Base-by-base conservation (phyloP, 2,797 vertebrate genomes). In the Sphaeramia orbicularis region DNA sequence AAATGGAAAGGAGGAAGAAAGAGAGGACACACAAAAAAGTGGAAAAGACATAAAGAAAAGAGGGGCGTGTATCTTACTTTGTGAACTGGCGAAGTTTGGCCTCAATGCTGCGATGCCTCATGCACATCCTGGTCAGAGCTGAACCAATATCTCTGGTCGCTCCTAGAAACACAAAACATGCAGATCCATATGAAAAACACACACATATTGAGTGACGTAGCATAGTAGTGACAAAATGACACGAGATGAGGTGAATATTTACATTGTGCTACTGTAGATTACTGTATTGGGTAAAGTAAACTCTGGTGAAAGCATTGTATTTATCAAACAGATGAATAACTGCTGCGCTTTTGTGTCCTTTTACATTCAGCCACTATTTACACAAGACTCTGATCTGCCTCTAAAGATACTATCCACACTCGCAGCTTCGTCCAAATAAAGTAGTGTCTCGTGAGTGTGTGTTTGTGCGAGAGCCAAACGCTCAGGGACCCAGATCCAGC, bases 21-120 rank as follows among this genome's bases (percentile, higher is more conserved):
- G 44, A 30, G 15, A 11, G 11, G 11, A 18, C 37, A 56, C 2
- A 50, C 30, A 4, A 14, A 4, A 14, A 21, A 10, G 10, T 21
- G 24, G 27, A 35, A 13, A 53, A 15, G 43, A 24, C 38, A 42
- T 15, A 8, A 10, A 27, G 3, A 15, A 14, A 12, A 4, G 14
- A n/a, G 36, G 30, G 55, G 47, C 6, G 0, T 11, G 10, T 3
- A 3, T 71, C 96, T 93, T 91, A 99, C 97, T 97, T 98, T 84
- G 97, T 98, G 92, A 98, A 99, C 87, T 99, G 96, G 42, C 97
- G 95, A 65, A 99, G 96, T 90, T 99, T 99, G 86, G 96, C 94
- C 91, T 99, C 97, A 1, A 99, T 99, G 93, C 97, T 99, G 86
- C 96, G 96, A 88, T 99, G 97, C 72, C 97, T 93, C 97, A 99